Base-by-base conservation (phyloP, 2,113 vertebrate genomes). In the Phalacrocorax carbo region DNA sequence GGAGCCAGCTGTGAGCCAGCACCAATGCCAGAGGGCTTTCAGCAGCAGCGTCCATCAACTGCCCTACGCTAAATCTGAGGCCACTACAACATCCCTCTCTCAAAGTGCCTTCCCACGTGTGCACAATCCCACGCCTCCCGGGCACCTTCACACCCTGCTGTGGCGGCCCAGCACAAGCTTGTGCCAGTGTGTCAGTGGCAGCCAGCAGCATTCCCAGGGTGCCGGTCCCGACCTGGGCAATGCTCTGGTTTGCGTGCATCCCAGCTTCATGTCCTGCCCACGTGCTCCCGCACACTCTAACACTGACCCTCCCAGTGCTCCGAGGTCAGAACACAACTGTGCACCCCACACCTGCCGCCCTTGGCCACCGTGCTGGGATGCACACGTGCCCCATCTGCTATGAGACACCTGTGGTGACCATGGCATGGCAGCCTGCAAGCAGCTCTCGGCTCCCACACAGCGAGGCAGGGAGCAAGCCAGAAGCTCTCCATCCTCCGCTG, bases 121-220 rank as follows among this genome's bases (percentile, higher is more conserved):
- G 23, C 46, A 52, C 23, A 46, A 72, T 51, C 38, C 42, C 48
- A 29, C 0, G 0, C 19, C 29, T 38, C 60, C 29, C 34, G 18
- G 44, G 51, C 32, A 23, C n/a, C 40, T 51, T 66, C 34, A 7
- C 2, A 1, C n/a, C 0, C 0, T 20, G 40, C 46, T 1, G 1
- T 23, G 46, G 19, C 1, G 5, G 38, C 51, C 54, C 81, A 82
- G 48, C 65, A 76, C 34, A 36, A 62, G 30, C 29, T n/a, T 11
- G 29, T 49, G 49, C 52, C 69, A 23, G 9, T 0, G 8, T 48
- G 49, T 13, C 27, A 12, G 54, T 7, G 61, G 21, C 92, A 57
- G 54, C 69, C 40, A 73, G 78, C 61, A 76, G 44, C 44, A 26
- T 15, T 52, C 55, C 29, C 0, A 0, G 27, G 32, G 26, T 15